Percentiles rank a stretch among this genome's conserved stretches.
Evolutionary conservation across 2,888 invertebrate genomes (phyloP).

Genomic region (Xiphydria camelus): DNA sequence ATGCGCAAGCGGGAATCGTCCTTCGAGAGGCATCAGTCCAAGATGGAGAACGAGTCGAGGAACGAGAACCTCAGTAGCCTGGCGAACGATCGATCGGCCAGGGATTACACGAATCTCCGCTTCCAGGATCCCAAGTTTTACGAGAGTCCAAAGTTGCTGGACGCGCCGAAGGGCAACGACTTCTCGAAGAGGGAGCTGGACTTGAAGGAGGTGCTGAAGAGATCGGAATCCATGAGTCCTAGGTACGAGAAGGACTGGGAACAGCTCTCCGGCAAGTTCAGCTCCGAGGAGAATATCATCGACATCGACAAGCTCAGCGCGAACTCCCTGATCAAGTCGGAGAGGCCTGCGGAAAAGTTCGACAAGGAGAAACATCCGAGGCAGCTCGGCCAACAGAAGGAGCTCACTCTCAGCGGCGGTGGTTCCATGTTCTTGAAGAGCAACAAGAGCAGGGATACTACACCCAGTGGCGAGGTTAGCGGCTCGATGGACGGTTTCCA

Average conservation of each 20-base stretch:
- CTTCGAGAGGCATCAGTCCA: conserved; percentile 17
- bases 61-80: conserved; percentile 28
- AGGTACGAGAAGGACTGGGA: conserved; percentile 61
- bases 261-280: conserved; percentile 52
- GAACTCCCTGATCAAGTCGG: conserved; percentile 36
- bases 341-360: conserved; percentile 34
- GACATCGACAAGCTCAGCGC: conserved; percentile 52
- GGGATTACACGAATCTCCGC: conserved; percentile 50
- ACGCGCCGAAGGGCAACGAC: conserved; percentile 16
- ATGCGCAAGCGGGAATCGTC: conserved; percentile 27
- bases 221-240: conserved; percentile 58
- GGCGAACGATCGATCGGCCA: conserved; percentile 42
- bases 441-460: conserved; percentile 50
- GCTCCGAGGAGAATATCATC: conserved; percentile 50
- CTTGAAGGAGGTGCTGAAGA: conserved; percentile 61
- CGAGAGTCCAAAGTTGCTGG: conserved; percentile 48
- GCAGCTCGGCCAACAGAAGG: conserved; percentile 54
- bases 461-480: conserved; percentile 41
- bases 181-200: conserved; percentile 57
- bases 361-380: conserved; percentile 57
- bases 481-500: conserved; percentile 41
- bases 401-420: conserved; percentile 59
- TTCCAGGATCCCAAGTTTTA: conserved; percentile 53
- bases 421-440: conserved; percentile 69
- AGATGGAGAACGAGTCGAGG: conserved; percentile 23